Conservation (phyloP, 1,140 invertebrate species). For the Melipona quadrifasciata region DNA sequence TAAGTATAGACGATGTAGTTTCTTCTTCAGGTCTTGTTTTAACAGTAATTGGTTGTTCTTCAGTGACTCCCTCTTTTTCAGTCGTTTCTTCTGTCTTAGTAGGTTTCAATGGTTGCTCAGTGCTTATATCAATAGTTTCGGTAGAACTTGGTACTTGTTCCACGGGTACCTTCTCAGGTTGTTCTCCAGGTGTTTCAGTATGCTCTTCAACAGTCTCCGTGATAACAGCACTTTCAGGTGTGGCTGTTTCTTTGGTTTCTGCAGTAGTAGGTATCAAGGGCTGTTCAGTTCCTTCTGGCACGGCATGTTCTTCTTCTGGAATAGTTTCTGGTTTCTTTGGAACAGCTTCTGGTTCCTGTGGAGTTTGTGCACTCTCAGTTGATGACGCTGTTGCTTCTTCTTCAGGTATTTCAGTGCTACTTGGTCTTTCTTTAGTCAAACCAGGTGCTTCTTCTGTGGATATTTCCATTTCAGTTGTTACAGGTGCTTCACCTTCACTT, state of each 20-base stretch:
- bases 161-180: slow-evolving; percentile 15
- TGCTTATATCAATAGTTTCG: slow-evolving; percentile 22
- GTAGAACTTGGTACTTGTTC: slow-evolving; percentile 45
- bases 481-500: slow-evolving; percentile 37
- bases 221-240: background rate
- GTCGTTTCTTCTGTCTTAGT: background rate
- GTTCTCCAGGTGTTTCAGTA: slow-evolving; percentile 5
- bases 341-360: background rate
- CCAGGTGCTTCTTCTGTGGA: slow-evolving; percentile 30
- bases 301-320: background rate
- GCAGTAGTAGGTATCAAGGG: background rate
- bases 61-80: background rate
- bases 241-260: slow-evolving; percentile 28
- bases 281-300: background rate
- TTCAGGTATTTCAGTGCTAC: slow-evolving; percentile 23
- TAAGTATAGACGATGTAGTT: background rate
- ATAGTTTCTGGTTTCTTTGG: background rate
- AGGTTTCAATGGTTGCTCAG: slow-evolving; percentile 13
- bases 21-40: slow-evolving; percentile 11
- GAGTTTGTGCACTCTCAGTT: background rate
- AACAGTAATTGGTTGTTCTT: background rate
- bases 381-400: slow-evolving; percentile 28
- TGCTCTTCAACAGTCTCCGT: background rate
- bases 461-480: background rate
- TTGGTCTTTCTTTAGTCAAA: slow-evolving; percentile 25